A percentile compares a stretch with the other conserved stretches of the same genome.
These are phyloP conservation scores for Lycaena phlaeas DNA, from an alignment of 2,888 invertebrate species.

Conservation along the genomic window DNA sequence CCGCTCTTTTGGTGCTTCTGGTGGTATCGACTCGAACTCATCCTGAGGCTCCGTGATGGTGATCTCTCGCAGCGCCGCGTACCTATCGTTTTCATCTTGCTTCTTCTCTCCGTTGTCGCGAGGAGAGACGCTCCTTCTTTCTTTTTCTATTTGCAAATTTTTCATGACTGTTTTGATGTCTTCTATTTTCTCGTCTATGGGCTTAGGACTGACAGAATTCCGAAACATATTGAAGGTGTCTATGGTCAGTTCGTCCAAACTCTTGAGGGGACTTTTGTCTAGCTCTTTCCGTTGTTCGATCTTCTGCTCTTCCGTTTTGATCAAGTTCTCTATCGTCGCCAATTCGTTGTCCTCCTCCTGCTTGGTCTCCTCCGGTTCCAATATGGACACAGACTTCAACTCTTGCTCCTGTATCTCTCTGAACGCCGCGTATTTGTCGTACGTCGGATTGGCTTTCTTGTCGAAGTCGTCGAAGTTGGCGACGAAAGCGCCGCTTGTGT, in stretches of 20 bases:
- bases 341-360: conserved; percentile 54
- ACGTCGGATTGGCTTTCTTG: conserved; percentile 69
- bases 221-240: conserved; percentile 58
- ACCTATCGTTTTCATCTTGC: conserved; percentile 76
- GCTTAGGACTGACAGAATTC: conserved; percentile 60
- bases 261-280: conserved; percentile 49
- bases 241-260: conserved; percentile 51
- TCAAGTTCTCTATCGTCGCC: conserved; percentile 41
- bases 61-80: conserved; percentile 86
- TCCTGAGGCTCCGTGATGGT: conserved; percentile 77
- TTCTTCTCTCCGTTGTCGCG: conserved; percentile 57
- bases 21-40: conserved; percentile 63
- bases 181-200: conserved; percentile 60
- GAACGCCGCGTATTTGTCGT: conserved; percentile 91
- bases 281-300: conserved; percentile 38
- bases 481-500: conserved; percentile 70
- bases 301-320: conserved; percentile 36
- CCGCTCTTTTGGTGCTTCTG: conserved; percentile 59
- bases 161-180: conserved; percentile 65
- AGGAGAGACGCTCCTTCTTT: conserved; percentile 52
- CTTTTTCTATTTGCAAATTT: conserved; percentile 49
- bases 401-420: conserved; percentile 88
- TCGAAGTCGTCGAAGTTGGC: conserved; percentile 78
- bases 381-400: conserved; percentile 60
- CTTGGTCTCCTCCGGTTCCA: conserved; percentile 44